Conservation (phyloP, 2,888 invertebrate species). For the Epicampocera succincta region DNA sequence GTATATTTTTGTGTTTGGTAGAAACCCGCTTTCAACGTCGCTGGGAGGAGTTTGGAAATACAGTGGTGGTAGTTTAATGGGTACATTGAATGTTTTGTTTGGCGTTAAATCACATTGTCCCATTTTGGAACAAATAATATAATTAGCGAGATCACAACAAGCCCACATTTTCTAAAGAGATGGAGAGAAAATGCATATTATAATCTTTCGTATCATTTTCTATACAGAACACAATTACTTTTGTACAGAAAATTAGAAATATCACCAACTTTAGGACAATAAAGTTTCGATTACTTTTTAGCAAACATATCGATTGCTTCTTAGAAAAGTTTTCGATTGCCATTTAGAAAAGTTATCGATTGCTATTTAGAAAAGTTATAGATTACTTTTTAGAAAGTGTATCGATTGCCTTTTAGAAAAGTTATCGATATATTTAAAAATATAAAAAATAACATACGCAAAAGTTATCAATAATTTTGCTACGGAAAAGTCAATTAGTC, state of each 20-base stretch:
- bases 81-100: constrained; percentile 92
- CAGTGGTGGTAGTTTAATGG: constrained; percentile 94
- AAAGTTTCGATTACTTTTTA: background rate
- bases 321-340: no score
- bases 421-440: no score
- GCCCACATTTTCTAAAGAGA: constrained; percentile 95
- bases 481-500: no score
- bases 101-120: constrained; percentile 87
- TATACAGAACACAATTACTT: no score
- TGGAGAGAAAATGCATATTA: background rate
- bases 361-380: no score
- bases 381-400: no score
- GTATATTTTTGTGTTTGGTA: constrained; percentile 88
- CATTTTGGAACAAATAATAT: constrained; percentile 93
- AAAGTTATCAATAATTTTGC: no score
- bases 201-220: no score
- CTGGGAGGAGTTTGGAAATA: constrained; percentile 88
- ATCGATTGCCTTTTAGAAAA: no score
- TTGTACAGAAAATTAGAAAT: background rate
- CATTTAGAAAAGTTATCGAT: no score
- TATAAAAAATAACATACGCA: no score
- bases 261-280: background rate
- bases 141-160: constrained; percentile 96
- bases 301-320: no score
- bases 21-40: constrained; percentile 85